Evolutionary conservation across 2,113 vertebrate genomes (phyloP), one percentile per base, ranked within the genome.

Genomic region (Seriola quinqueradiata): DNA sequence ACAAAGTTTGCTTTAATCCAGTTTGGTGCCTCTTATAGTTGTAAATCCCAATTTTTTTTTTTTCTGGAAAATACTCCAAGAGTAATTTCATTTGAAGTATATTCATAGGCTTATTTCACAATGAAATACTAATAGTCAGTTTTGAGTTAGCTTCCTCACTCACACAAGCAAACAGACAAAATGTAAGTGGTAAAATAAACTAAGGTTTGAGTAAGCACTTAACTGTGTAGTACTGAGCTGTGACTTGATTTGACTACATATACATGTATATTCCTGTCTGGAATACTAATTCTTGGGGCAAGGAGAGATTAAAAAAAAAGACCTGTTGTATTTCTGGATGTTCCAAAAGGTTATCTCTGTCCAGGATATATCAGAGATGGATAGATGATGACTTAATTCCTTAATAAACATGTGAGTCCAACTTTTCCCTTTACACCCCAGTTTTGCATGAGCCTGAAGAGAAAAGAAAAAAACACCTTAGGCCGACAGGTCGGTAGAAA

Each of bases 401-500:
- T 23, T 79, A 32, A 40, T 42, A 65, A n/a, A 23, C 25, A n/a
- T 44, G 16, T 57, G 63, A 68, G 48, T 57, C 44, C 61, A 8
- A 70, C 61, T 12, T 69, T 16, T 58, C 50, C n/a, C 48, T 42
- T 54, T 17, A 46, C 34, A 61, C 10, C 6, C 34, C 14, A 60
- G 19, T 60, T 76, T 60, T 66, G 44, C 73, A 46, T 16, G 23
- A 75, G 25, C 12, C 34, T 25, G 44, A 40, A 75, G 21, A 50
- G 38, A 17, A n/a, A 42, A 54, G 25, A 60, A 28, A 25, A 67
- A 50, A 70, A 60, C 25, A 38, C 63, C 60, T 28, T 14, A 34
- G 36, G 55, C 28, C 46, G 44, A 42, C 42, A 72, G 60, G 78
- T 70, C 28, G 78, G 28, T 71, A 78, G 59, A 83, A 63, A 46